Percentiles rank a stretch among this genome's conserved stretches.
Evolutionary conservation across 2,113 vertebrate species (phyloP).

Genomic region (Pelecanoides urinatrix): DNA sequence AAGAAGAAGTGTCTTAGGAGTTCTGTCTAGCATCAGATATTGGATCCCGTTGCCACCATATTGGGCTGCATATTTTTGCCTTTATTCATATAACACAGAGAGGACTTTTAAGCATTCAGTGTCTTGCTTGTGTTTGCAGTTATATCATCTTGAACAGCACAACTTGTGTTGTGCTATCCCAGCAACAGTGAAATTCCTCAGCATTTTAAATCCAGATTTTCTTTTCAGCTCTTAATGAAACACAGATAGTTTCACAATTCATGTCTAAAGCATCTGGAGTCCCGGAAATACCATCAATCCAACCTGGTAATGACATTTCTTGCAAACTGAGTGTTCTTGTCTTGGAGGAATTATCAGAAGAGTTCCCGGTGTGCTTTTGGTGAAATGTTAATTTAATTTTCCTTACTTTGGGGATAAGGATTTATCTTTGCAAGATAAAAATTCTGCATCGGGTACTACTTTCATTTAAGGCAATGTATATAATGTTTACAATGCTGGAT

Average conservation of each 20-base stretch:
- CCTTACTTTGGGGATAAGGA: neutral
- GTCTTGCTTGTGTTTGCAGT: neutral
- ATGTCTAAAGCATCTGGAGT: neutral
- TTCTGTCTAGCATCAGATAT: neutral
- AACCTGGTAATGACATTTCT: neutral
- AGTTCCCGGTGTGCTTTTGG: neutral
- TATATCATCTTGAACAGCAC: neutral
- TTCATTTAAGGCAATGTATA: neutral
- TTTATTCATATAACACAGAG: neutral
- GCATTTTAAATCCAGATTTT: neutral
- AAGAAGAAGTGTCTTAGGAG: neutral
- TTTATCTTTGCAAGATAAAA: neutral
- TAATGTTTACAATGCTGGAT: neutral
- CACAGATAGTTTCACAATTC: neutral
- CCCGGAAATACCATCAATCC: neutral
- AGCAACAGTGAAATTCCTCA: neutral
- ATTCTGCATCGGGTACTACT: accelerated
- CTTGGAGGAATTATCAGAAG: neutral
- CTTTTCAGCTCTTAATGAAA: neutral
- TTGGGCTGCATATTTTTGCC: neutral
- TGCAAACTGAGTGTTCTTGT: neutral
- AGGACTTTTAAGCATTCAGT: neutral
- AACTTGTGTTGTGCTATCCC: neutral
- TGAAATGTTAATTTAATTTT: neutral
- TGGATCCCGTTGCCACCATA: neutral